These are phyloP conservation scores for Piaya cayana DNA, from an alignment of 2,113 vertebrate species.

Conservation along the genomic window DNA sequence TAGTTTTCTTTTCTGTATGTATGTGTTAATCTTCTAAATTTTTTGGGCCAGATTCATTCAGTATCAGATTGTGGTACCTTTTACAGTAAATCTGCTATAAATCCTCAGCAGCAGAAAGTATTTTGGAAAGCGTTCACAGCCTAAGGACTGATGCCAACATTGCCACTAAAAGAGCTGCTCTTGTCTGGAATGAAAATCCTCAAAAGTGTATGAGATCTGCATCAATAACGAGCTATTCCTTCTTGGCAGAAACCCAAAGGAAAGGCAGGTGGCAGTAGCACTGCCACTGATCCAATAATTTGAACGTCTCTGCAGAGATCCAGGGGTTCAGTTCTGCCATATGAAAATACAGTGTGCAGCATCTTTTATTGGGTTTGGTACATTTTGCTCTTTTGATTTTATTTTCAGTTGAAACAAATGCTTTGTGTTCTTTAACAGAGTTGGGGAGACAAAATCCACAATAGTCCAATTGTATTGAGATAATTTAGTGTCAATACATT, in stretches of 20 bases:
- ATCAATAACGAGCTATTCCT: not conserved
- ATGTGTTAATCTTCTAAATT: not conserved
- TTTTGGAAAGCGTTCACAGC: not conserved
- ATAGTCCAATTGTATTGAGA: not conserved
- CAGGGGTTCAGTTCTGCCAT: not conserved
- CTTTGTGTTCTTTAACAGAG: not conserved
- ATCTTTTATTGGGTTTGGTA: not conserved
- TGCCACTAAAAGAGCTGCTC: not conserved
- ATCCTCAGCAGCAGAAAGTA: not conserved
- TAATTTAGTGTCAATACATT: not conserved
- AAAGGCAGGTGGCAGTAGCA: not conserved
- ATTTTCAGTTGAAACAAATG: not conserved
- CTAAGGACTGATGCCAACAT: not conserved
- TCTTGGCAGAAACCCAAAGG: constrained; percentile 2
- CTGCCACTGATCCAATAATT: not conserved
- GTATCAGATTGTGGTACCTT: not conserved
- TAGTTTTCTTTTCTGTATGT: not conserved
- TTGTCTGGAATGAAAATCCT: not conserved
- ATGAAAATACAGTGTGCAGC: not conserved
- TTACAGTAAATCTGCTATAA: not conserved
- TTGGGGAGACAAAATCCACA: not conserved
- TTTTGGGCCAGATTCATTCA: not conserved
- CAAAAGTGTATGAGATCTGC: not conserved
- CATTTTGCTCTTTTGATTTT: not conserved
- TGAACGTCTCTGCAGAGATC: not conserved